These are phyloP conservation scores for Pelecanoides urinatrix DNA, from an alignment of 2,113 vertebrate species.

Conservation along the genomic window DNA sequence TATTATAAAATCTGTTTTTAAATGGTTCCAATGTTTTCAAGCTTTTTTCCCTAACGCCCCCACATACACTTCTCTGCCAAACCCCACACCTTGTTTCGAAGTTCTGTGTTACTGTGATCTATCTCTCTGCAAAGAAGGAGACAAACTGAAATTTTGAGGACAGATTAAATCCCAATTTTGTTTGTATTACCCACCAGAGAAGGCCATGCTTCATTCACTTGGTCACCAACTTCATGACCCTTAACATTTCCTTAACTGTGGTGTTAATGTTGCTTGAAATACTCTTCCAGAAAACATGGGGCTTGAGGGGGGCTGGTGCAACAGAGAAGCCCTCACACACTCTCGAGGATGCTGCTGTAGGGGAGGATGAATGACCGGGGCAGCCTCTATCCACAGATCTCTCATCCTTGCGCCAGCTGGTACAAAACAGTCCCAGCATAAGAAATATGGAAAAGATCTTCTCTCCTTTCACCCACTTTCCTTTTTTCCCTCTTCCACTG, in stretches of 20 bases:
- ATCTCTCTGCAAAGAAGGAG: not conserved
- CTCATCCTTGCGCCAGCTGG: not conserved
- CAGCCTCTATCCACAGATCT: not conserved
- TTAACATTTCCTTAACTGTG: not conserved
- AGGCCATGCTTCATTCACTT: not conserved
- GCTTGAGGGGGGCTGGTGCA: not conserved
- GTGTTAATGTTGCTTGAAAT: not conserved
- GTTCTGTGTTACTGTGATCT: not conserved
- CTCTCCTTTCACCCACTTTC: not conserved
- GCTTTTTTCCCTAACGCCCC: not conserved
- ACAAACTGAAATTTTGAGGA: not conserved
- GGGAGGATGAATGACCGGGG: not conserved
- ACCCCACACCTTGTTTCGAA: not conserved
- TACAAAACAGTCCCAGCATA: not conserved
- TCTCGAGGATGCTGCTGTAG: not conserved
- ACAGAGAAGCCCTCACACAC: not conserved
- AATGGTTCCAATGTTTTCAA: not conserved
- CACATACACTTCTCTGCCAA: not conserved
- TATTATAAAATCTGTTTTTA: not conserved
- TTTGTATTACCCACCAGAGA: not conserved
- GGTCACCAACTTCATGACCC: not conserved
- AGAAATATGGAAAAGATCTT: not conserved
- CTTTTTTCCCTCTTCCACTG: not conserved
- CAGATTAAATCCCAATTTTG: not conserved
- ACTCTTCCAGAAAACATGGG: not conserved